These are phyloP conservation scores for Leptothorax acervorum DNA, from an alignment of 2,888 invertebrate species.

Conservation along the genomic window DNA sequence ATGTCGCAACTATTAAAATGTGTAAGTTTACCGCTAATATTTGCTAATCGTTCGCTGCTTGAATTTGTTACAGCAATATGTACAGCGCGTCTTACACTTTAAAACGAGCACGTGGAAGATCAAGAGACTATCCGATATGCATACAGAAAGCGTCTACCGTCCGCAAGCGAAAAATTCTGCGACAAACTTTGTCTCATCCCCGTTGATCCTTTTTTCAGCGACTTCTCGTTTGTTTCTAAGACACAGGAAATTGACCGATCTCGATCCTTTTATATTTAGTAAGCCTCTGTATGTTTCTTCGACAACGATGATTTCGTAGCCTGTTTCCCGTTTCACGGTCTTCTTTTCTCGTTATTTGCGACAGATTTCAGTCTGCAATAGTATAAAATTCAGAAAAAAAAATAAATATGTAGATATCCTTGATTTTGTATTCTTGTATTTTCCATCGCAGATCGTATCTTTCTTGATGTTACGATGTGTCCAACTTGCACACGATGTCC, in stretches of 20 bases:
- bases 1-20: not conserved
- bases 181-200: conserved; percentile 5
- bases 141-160: not conserved
- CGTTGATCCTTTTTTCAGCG: not conserved
- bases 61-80: conserved; percentile 16
- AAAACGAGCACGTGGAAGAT: not conserved
- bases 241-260: not conserved
- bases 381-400: not conserved
- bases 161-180: not conserved
- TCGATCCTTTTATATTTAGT: not conserved
- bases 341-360: not conserved
- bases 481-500: not conserved
- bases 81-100: conserved; percentile 7
- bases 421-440: not conserved
- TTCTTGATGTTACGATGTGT: not conserved
- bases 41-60: conserved; percentile 19
- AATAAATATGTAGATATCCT: not conserved
- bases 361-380: not conserved
- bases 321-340: not conserved
- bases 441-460: not conserved
- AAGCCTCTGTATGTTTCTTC: not conserved
- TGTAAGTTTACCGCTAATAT: not conserved
- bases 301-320: not conserved
- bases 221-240: conserved; percentile 21
- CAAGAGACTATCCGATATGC: conserved; percentile 3